Evolutionary conservation across 2,888 invertebrate species (phyloP).

Genomic region (Eupithecia pulchellata): DNA sequence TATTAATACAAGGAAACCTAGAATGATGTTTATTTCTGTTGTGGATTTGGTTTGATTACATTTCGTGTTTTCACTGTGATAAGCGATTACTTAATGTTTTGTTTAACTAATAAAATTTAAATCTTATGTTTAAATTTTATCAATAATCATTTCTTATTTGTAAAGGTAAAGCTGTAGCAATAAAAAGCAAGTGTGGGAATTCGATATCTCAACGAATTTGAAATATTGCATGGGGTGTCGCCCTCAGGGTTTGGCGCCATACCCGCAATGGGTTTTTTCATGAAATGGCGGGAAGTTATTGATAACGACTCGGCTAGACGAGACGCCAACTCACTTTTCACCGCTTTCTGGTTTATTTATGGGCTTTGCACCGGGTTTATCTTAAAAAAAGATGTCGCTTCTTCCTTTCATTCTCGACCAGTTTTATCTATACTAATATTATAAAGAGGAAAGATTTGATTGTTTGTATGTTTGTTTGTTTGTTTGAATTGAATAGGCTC

Average conservation of each 20-base stretch:
- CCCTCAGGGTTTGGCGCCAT: conserved; percentile 33
- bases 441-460: no score
- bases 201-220: no score
- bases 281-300: conserved; percentile 30
- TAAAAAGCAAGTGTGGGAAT: conserved; percentile 39
- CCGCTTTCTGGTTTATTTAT: conserved; percentile 13
- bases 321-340: conserved; percentile 36
- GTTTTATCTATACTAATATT: no score
- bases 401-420: conserved; percentile 29
- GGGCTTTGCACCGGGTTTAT: conserved; percentile 30
- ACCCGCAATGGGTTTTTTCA: conserved; percentile 32
- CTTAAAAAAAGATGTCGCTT: conserved; percentile 42
- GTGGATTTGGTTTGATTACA: conserved; percentile 11
- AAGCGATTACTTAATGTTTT: neutral
- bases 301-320: conserved; percentile 45
- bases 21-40: conserved; percentile 31
- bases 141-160: neutral
- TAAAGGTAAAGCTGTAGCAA: conserved; percentile 45
- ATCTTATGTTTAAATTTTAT: no score
- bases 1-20: conserved; percentile 21
- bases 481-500: no score
- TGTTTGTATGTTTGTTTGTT: no score
- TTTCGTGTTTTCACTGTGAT: neutral
- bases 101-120: neutral
- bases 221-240: conserved; percentile 36